A percentile compares a stretch with the other conserved stretches of the same genome.
Conservation (phyloP, 2,888 invertebrate species). For the Tetragonisca angustula region DNA sequence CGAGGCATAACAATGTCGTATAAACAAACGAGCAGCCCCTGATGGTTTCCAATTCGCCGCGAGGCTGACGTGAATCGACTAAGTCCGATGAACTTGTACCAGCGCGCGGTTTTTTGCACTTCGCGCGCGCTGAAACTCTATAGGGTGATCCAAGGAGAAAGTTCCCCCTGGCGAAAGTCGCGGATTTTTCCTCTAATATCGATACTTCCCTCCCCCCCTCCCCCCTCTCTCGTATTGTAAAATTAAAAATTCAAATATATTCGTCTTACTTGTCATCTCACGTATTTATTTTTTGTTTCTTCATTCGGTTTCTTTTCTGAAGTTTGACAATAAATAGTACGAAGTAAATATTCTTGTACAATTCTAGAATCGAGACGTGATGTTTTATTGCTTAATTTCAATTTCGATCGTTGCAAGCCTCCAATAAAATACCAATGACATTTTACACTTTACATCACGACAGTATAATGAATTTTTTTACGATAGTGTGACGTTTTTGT, state of each 20-base stretch:
- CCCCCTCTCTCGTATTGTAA: background rate
- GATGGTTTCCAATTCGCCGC: slow-evolving; percentile 73
- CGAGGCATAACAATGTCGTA: slow-evolving; percentile 53
- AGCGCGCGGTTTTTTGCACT: slow-evolving; percentile 34
- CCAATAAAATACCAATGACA: too few relatives aligned
- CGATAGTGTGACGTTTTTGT: too few relatives aligned
- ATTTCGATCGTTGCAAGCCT: too few relatives aligned
- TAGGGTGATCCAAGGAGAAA: slow-evolving; percentile 35
- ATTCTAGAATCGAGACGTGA: too few relatives aligned
- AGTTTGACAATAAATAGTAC: background rate
- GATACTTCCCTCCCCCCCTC: accelerated
- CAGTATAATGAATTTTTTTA: too few relatives aligned
- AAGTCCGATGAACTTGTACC: slow-evolving; percentile 49
- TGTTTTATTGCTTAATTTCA: too few relatives aligned
- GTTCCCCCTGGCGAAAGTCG: slow-evolving; percentile 14
- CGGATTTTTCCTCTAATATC: background rate
- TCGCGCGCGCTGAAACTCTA: slow-evolving; percentile 16
- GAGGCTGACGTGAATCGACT: slow-evolving; percentile 75
- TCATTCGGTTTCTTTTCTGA: too few relatives aligned
- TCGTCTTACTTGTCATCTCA: too few relatives aligned
- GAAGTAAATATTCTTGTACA: background rate
- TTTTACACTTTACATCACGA: too few relatives aligned
- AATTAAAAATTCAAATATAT: background rate
- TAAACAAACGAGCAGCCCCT: slow-evolving; percentile 59
- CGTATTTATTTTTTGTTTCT: background rate